phyloP scores from a whole-genome alignment of 2,888 invertebrate genomes.

The Gonocerus acuteangulatus region DNA sequence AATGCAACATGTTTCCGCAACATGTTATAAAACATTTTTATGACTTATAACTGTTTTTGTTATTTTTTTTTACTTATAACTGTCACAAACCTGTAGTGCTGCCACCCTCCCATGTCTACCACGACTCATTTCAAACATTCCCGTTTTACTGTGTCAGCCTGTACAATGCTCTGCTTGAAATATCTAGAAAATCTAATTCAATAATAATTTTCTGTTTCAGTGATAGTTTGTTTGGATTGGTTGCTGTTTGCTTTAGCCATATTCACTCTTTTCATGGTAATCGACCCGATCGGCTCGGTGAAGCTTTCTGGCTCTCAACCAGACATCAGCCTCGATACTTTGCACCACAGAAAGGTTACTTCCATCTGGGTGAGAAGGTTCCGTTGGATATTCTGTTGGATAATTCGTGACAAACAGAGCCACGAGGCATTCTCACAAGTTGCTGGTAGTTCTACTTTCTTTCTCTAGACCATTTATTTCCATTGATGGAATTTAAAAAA shows the following conservation, averaged over 20 bases:
- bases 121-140: too few species aligned
- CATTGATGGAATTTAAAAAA: neutral
- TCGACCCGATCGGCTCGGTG: conserved; percentile 69
- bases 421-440: conserved; percentile 72
- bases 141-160: too few species aligned
- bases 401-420: conserved; percentile 65
- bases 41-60: too few species aligned
- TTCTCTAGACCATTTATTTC: neutral
- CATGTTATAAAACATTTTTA: too few species aligned
- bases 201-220: conserved; percentile 47
- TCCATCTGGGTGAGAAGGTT: conserved; percentile 67
- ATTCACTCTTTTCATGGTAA: conserved; percentile 67
- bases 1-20: too few species aligned
- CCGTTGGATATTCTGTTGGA: conserved; percentile 63
- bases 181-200: too few species aligned
- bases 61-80: too few species aligned
- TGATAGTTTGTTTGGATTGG: conserved; percentile 75
- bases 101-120: too few species aligned
- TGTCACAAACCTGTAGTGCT: too few species aligned
- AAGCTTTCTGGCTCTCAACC: conserved; percentile 49
- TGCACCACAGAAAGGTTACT: conserved; percentile 61
- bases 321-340: conserved; percentile 51
- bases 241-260: conserved; percentile 64
- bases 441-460: conserved; percentile 51
- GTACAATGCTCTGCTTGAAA: too few species aligned